Percentiles rank a stretch among this genome's conserved stretches.
Evolutionary conservation across 1,140 invertebrate species (phyloP).

Genomic region (Elymnias hypermnestra): DNA sequence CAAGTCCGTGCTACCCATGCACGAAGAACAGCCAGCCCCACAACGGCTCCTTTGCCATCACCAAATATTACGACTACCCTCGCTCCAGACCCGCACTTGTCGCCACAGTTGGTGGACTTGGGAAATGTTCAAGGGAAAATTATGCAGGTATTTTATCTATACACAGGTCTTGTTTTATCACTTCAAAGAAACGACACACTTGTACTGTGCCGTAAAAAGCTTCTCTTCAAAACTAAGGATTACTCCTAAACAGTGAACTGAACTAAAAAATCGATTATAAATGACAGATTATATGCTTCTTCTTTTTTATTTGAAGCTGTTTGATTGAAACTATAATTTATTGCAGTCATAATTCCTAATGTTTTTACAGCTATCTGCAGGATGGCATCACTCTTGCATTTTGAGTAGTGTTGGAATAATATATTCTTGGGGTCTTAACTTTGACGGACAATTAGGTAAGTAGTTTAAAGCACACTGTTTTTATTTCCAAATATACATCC

Average conservation of each 20-base stretch:
- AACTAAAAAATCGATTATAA: no score
- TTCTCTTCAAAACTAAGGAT: no score
- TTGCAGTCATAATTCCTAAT: no score
- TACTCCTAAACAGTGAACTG: no score
- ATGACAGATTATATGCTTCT: no score
- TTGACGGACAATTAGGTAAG: slow-evolving; percentile 62
- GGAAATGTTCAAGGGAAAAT: slow-evolving; percentile 30
- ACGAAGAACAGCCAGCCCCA: slow-evolving; percentile 17
- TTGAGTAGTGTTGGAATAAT: slow-evolving; percentile 42
- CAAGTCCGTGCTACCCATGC: slow-evolving; percentile 47
- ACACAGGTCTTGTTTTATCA: no score
- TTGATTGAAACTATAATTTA: no score
- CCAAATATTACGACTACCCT: neutral
- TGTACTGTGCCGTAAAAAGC: no score
- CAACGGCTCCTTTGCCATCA: neutral
- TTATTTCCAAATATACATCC: no score
- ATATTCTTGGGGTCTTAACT: slow-evolving; percentile 62
- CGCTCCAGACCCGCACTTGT: slow-evolving; percentile 31
- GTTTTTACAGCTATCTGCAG: slow-evolving; percentile 49
- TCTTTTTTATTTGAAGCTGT: no score
- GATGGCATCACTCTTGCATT: slow-evolving; percentile 65
- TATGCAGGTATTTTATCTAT: slow-evolving; percentile 5
- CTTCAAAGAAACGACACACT: no score
- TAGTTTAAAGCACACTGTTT: no score
- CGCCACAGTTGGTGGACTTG: slow-evolving; percentile 35